Percentiles rank a stretch among this genome's conserved stretches.
These are phyloP conservation scores for Gorsachius goisagi DNA, from an alignment of 2,113 vertebrate genomes.

Conservation along the genomic window DNA sequence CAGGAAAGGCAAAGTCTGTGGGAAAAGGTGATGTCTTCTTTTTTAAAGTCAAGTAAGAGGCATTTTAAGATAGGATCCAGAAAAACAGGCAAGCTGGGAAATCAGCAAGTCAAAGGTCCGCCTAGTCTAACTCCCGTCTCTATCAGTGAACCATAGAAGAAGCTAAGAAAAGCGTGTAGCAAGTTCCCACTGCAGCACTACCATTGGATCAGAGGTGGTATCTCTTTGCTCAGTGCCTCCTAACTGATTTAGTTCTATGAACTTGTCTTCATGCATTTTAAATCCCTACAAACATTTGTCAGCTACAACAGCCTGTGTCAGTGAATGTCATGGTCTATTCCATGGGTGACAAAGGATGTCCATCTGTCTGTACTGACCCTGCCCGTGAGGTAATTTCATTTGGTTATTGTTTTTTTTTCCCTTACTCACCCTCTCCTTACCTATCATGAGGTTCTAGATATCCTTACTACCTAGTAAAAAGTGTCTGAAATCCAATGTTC, in stretches of 20 bases:
- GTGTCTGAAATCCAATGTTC: neutral
- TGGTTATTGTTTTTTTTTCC: neutral
- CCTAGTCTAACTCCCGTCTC: neutral
- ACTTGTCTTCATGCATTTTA: neutral
- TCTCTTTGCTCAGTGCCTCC: neutral
- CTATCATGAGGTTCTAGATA: neutral
- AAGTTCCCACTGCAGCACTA: neutral
- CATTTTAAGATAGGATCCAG: neutral
- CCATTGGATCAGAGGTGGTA: neutral
- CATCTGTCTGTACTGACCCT: neutral
- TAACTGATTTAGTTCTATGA: neutral
- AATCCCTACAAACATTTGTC: neutral
- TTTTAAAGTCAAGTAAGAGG: neutral
- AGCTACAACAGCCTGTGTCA: neutral
- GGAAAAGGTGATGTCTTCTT: neutral
- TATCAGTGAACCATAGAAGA: neutral
- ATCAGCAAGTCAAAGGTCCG: neutral
- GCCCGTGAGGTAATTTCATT: neutral
- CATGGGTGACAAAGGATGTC: neutral
- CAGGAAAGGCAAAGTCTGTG: neutral
- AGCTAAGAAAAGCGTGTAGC: neutral
- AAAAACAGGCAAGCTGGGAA: neutral
- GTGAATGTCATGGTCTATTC: neutral
- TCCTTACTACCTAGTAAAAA: neutral
- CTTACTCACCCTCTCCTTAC: neutral